Percentiles rank a stretch among this genome's conserved stretches.
Conservation (phyloP, 2,888 invertebrate genomes). For the Microchrysa polita region DNA sequence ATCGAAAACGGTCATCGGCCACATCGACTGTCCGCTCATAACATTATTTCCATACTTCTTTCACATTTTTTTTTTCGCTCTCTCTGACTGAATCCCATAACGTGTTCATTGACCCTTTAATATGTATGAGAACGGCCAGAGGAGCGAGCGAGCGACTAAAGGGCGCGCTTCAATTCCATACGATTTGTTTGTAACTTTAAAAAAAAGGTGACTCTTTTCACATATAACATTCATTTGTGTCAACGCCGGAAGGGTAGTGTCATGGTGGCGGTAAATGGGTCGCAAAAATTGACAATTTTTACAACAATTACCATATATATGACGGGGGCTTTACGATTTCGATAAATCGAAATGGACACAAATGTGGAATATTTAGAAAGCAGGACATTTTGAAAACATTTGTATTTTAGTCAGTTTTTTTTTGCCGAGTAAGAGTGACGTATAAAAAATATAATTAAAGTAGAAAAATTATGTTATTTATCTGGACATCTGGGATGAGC, state of each 20-base stretch:
- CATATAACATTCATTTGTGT: background rate
- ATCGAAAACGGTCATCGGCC: conserved; percentile 40
- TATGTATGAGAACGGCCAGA: conserved; percentile 20
- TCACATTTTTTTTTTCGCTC: conserved; percentile 2
- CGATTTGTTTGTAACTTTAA: background rate
- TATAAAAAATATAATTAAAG: too few species aligned
- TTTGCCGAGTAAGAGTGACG: too few species aligned
- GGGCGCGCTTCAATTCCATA: background rate
- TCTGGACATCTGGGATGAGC: too few species aligned
- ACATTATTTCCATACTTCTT: conserved; percentile 7
- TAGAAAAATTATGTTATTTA: too few species aligned
- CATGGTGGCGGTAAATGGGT: conserved; percentile 12
- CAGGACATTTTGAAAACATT: too few species aligned
- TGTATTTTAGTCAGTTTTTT: too few species aligned
- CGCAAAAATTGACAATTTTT: background rate
- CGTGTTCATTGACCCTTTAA: conserved; percentile 34
- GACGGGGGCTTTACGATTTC: too few species aligned
- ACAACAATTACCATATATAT: too few species aligned
- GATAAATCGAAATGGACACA: too few species aligned
- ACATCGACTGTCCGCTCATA: conserved; percentile 10
- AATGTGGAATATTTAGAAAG: too few species aligned
- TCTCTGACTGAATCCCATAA: conserved; percentile 26
- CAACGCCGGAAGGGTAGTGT: background rate
- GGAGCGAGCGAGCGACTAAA: conserved; percentile 7
- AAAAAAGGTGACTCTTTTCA: conserved; percentile 28